phyloP scores from a whole-genome alignment of 2,888 invertebrate genomes.

The Patella caerulea region DNA sequence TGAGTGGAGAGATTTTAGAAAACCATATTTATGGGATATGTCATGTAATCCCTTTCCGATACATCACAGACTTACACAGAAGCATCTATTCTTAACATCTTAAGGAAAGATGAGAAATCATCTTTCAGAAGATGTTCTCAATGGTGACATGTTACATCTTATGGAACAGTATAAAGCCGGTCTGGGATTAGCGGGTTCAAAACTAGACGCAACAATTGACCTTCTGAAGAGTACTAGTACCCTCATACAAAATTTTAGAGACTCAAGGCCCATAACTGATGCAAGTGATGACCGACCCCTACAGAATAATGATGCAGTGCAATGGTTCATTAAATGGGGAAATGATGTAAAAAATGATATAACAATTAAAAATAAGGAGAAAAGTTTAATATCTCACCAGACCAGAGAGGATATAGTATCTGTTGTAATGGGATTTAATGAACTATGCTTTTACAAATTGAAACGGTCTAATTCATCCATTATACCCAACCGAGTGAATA shows the following conservation, averaged over 20 bases:
- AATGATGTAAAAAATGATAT: not conserved
- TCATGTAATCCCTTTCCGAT: not conserved
- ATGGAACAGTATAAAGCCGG: not conserved
- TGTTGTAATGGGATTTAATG: slow-evolving; percentile 19
- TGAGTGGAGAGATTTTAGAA: not conserved
- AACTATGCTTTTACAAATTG: slow-evolving; percentile 26
- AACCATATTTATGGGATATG: not conserved
- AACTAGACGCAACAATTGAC: not conserved
- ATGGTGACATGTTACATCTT: not conserved
- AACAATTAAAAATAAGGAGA: not conserved
- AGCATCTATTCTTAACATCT: not conserved
- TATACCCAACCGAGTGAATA: slow-evolving; percentile 26
- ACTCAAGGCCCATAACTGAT: not conserved
- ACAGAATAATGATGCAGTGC: not conserved
- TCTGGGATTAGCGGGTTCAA: not conserved
- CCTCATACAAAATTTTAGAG: not conserved
- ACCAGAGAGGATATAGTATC: not conserved
- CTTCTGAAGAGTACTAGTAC: not conserved
- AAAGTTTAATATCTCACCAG: not conserved
- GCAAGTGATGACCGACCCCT: not conserved
- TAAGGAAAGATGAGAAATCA: not conserved
- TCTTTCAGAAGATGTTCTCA: not conserved
- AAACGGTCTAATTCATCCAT: slow-evolving; percentile 19
- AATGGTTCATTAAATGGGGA: not conserved
- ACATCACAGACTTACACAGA: not conserved